A percentile compares a stretch with the other conserved stretches of the same genome.
These are phyloP conservation scores for Ctenosaura bakeri DNA, from an alignment of 2,797 vertebrate species.

Conservation along the genomic window DNA sequence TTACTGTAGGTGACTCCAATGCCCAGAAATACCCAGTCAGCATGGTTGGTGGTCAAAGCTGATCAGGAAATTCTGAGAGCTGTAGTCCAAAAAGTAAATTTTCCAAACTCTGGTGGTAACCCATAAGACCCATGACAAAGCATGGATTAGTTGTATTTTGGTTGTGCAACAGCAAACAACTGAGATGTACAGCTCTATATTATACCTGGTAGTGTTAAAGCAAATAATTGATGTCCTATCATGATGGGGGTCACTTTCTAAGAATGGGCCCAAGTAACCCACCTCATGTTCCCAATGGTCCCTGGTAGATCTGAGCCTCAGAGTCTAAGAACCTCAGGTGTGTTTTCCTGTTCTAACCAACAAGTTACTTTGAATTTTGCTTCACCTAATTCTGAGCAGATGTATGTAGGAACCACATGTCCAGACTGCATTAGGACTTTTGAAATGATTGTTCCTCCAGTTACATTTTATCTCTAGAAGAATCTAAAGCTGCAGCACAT, in stretches of 20 bases:
- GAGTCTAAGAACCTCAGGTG: background rate
- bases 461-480: conserved; percentile 56
- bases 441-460: conserved; percentile 58
- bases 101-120: background rate
- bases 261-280: background rate
- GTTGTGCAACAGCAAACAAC: background rate
- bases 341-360: conserved; percentile 2
- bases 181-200: background rate
- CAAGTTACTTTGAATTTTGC: conserved; percentile 26
- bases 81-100: background rate
- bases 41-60: background rate
- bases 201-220: background rate
- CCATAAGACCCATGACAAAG: background rate
- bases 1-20: background rate
- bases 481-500: conserved; percentile 58
- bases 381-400: conserved; percentile 42
- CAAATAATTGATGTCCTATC: background rate
- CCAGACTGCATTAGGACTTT: conserved; percentile 51
- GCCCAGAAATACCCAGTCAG: background rate
- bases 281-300: background rate
- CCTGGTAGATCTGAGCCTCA: background rate
- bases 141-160: background rate
- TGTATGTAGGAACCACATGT: conserved; percentile 49
- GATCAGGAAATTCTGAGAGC: background rate
- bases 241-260: background rate